phyloP scores from a whole-genome alignment of 2,797 vertebrate species.

The Thaleichthys pacificus region DNA sequence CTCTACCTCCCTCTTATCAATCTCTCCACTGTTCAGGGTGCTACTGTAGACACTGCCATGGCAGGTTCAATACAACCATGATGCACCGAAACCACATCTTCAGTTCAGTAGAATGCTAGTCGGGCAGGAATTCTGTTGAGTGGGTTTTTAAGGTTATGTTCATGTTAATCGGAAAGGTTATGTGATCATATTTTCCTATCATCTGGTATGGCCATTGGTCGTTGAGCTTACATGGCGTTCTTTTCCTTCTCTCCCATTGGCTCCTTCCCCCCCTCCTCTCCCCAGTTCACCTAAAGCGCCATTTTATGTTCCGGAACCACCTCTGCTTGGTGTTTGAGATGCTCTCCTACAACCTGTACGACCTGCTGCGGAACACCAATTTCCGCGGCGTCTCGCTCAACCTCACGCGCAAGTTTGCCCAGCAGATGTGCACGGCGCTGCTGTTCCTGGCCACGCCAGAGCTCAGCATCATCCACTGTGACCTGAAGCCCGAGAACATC shows the following conservation, averaged over 20 bases:
- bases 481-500: constrained; percentile 91
- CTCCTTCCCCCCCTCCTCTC: neutral
- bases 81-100: too few species aligned
- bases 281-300: constrained; percentile 87
- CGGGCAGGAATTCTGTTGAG: neutral
- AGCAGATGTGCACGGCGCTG: constrained; percentile 90
- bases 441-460: constrained; percentile 90
- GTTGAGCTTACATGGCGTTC: neutral
- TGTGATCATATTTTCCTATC: too few species aligned
- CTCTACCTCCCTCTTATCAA: neutral
- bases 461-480: constrained; percentile 94
- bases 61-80: too few species aligned
- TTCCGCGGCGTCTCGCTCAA: constrained; percentile 89
- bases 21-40: neutral
- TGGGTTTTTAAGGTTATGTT: neutral
- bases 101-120: neutral
- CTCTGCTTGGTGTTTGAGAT: constrained; percentile 93
- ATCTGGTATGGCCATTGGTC: too few species aligned
- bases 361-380: constrained; percentile 88
- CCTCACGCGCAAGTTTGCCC: constrained; percentile 88
- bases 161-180: neutral
- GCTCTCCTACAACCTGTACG: constrained; percentile 90
- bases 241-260: neutral
- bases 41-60: too few species aligned
- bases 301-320: constrained; percentile 93